These are phyloP conservation scores for Lasioglossum calceatum DNA, from an alignment of 2,888 invertebrate species.

Conservation along the genomic window DNA sequence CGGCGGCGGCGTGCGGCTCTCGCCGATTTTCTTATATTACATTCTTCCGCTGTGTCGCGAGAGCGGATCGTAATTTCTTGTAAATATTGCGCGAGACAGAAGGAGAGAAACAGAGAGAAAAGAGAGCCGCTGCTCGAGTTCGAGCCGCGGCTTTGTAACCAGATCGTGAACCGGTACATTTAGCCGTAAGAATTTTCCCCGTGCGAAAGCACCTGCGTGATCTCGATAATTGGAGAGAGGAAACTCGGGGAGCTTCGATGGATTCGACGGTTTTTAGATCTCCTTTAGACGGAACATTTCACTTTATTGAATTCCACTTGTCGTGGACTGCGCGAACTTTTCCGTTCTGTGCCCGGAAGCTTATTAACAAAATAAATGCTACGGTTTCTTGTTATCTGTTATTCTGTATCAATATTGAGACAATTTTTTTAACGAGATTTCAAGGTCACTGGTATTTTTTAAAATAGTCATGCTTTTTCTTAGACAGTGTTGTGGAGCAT, in stretches of 20 bases:
- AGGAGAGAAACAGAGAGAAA: neutral
- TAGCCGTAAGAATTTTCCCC: neutral
- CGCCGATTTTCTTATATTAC: neutral
- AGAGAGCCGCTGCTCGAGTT: neutral
- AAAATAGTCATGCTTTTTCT: too few relatives aligned
- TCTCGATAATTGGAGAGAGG: neutral
- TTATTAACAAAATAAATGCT: too few relatives aligned
- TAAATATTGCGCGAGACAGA: neutral
- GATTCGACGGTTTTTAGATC: neutral
- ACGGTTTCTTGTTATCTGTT: too few relatives aligned
- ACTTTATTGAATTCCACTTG: neutral
- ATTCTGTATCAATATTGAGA: too few relatives aligned
- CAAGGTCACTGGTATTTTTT: too few relatives aligned
- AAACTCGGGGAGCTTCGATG: neutral
- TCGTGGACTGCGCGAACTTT: neutral
- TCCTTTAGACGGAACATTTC: neutral
- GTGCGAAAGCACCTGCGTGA: conserved; percentile 1
- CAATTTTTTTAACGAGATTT: too few relatives aligned
- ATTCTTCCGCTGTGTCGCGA: neutral
- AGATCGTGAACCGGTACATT: neutral
- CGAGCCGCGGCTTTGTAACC: neutral
- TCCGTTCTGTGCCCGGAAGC: neutral
- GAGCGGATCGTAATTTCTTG: neutral
- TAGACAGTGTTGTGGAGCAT: too few relatives aligned
- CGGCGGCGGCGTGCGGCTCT: neutral